A percentile compares a stretch with the other conserved stretches of the same genome.
Evolutionary conservation across 2,113 vertebrate genomes (phyloP).

Genomic region (Vimba vimba): DNA sequence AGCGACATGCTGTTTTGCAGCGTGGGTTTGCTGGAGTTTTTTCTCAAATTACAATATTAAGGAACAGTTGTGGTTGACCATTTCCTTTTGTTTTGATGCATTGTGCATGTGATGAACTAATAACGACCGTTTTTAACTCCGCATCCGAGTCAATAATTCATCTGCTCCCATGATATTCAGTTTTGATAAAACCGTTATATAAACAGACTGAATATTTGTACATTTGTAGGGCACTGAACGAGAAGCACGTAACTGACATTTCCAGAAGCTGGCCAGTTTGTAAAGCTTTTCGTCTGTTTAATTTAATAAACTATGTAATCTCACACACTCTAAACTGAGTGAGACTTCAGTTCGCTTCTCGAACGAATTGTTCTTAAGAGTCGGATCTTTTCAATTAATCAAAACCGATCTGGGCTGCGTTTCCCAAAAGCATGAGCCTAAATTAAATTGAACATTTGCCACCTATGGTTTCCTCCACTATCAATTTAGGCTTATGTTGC

Average conservation of each 20-base stretch:
- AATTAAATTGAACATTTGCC: too few species aligned
- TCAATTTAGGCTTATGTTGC: too few species aligned
- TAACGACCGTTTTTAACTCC: background rate
- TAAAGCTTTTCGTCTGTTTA: background rate
- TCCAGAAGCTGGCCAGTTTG: background rate
- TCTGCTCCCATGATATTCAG: background rate
- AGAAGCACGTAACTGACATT: background rate
- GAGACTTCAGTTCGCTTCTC: too few species aligned
- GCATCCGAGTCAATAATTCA: background rate
- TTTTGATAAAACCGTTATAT: background rate
- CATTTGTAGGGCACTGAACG: background rate
- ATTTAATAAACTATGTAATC: background rate
- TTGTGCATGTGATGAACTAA: constrained; percentile 8
- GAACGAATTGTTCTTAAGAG: background rate
- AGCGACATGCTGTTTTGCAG: background rate
- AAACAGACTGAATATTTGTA: too few species aligned
- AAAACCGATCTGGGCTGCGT: too few species aligned
- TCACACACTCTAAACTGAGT: background rate
- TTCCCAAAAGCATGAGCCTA: too few species aligned
- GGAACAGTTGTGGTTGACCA: background rate
- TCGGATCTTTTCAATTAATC: background rate
- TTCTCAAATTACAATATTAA: background rate
- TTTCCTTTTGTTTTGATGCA: background rate
- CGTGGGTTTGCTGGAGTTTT: background rate
- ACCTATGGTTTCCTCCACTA: too few species aligned